Percentiles rank a stretch among this genome's conserved stretches.
Evolutionary conservation across 1,140 invertebrate species (phyloP).

Genomic region (Macrotrachela quadricornifera): DNA sequence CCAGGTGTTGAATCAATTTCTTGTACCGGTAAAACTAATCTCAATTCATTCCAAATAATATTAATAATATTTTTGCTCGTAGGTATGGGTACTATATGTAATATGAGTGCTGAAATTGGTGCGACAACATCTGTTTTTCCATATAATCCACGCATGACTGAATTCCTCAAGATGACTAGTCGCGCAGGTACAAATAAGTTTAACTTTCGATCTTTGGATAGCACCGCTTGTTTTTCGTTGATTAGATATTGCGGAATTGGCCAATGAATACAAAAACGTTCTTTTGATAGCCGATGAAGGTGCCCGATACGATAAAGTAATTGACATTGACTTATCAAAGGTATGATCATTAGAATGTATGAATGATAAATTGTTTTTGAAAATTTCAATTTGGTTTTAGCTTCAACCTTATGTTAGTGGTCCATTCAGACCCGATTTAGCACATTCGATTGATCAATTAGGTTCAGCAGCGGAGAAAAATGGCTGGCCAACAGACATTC

Average conservation of each 20-base stretch:
- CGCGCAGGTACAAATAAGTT: no score
- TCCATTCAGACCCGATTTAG: slow-evolving; percentile 92
- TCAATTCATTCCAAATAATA: no score
- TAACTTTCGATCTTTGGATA: no score
- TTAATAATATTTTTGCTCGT: no score
- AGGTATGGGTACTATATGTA: slow-evolving; percentile 99
- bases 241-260: slow-evolving; percentile 31
- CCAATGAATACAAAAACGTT: slow-evolving; percentile 50
- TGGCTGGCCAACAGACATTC: slow-evolving; percentile 80
- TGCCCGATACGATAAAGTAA: slow-evolving; percentile 30
- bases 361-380: no score
- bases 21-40: slow-evolving; percentile 86
- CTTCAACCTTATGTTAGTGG: slow-evolving; percentile 94
- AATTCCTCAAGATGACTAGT: slow-evolving; percentile 69
- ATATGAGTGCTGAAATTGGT: slow-evolving; percentile 99
- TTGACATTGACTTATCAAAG: slow-evolving; percentile 37
- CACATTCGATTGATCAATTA: slow-evolving; percentile 77
- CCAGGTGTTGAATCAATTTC: slow-evolving; percentile 92
- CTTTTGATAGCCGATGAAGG: slow-evolving; percentile 62
- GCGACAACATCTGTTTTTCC: slow-evolving; percentile 96
- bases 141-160: slow-evolving; percentile 73
- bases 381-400: no score
- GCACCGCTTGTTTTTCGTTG: no score
- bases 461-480: slow-evolving; percentile 61
- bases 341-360: no score